A percentile compares a stretch with the other conserved stretches of the same genome.
These are phyloP conservation scores for Cataglyphis hispanica DNA, from an alignment of 1,140 invertebrate species.

Conservation along the genomic window DNA sequence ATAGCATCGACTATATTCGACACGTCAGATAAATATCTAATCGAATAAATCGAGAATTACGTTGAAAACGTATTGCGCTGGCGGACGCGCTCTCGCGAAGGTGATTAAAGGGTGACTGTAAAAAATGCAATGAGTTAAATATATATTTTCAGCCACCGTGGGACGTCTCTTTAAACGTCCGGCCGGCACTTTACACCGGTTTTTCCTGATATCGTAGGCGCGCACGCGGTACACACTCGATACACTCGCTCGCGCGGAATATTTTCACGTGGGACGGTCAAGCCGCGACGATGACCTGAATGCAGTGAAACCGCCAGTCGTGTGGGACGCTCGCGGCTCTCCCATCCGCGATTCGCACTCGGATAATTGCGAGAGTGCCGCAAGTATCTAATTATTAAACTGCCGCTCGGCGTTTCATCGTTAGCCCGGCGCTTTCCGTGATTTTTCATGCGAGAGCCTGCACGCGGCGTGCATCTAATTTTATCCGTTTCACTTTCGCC, in stretches of 20 bases:
- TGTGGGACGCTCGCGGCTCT: conserved; percentile 62
- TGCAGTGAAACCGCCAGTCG: conserved; percentile 69
- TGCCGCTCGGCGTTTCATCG: conserved; percentile 18
- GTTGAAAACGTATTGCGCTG: not conserved
- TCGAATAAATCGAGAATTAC: conserved; percentile 48
- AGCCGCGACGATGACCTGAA: conserved; percentile 73
- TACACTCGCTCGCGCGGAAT: conserved; percentile 40
- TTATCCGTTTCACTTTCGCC: conserved; percentile 29
- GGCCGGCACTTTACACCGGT: conserved; percentile 40
- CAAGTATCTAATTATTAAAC: conserved; percentile 57
- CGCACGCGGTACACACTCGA: conserved; percentile 27
- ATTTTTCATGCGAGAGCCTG: not conserved
- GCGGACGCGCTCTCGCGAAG: conserved; percentile 21
- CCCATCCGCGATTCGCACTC: conserved; percentile 58
- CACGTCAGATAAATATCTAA: not conserved
- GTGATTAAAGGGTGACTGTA: conserved; percentile 28
- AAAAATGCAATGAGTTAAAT: conserved; percentile 44
- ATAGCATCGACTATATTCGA: conserved; percentile 28
- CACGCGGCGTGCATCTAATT: conserved; percentile 2
- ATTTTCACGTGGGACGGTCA: conserved; percentile 71
- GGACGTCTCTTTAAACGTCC: conserved; percentile 47
- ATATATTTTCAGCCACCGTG: conserved; percentile 43
- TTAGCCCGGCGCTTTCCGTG: not conserved
- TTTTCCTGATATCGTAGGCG: conserved; percentile 53
- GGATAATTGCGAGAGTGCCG: conserved; percentile 61